phyloP scores from a whole-genome alignment of 2,797 vertebrate genomes.

The Remorina albescens region DNA sequence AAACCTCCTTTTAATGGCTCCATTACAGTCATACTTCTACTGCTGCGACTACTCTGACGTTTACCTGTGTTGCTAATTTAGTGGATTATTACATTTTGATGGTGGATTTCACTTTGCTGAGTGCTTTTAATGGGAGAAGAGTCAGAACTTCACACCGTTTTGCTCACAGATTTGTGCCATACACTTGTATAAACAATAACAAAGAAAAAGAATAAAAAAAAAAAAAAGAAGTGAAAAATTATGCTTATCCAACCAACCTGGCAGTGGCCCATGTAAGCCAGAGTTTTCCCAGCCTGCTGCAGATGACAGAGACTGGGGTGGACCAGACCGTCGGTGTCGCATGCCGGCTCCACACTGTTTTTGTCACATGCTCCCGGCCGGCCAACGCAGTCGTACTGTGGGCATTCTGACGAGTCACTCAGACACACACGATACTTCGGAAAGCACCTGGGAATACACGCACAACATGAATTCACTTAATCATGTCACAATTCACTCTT shows the following conservation, averaged over 20 bases:
- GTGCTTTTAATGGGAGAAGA: neutral
- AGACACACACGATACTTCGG: constrained; percentile 92
- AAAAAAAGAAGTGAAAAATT: neutral
- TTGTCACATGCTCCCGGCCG: constrained; percentile 89
- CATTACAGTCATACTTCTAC: neutral
- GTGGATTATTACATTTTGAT: neutral
- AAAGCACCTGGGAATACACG: constrained; percentile 86
- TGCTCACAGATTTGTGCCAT: neutral
- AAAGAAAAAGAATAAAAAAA: neutral
- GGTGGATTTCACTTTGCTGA: neutral
- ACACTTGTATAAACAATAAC: neutral
- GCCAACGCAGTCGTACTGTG: constrained; percentile 91
- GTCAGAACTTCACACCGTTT: neutral
- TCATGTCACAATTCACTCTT: neutral
- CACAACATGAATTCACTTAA: neutral
- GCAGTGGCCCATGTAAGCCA: constrained; percentile 94
- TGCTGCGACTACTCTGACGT: neutral
- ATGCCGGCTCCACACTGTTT: constrained; percentile 88
- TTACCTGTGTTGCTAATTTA: neutral
- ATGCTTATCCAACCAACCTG: constrained; percentile 86
- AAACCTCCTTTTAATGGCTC: neutral
- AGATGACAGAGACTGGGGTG: constrained; percentile 90
- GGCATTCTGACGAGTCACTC: constrained; percentile 88
- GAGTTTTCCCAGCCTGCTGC: constrained; percentile 90
- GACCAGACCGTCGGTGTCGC: constrained; percentile 91